Base-by-base conservation (phyloP, 1,140 invertebrate species). In the Homarus americanus region DNA sequence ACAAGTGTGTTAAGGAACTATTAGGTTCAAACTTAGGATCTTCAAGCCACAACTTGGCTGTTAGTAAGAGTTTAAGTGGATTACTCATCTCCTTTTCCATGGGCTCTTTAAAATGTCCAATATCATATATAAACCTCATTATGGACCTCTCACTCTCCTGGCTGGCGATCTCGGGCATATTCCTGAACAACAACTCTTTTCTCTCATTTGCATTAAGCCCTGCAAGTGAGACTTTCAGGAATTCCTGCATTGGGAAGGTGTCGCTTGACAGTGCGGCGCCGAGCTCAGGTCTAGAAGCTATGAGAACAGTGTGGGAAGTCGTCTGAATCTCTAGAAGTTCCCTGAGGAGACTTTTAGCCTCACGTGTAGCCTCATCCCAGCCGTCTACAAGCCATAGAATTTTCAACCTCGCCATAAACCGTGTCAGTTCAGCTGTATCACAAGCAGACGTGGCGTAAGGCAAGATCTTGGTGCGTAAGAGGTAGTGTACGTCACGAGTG, bases 351-450 rank as follows among this genome's bases (percentile, higher is more conserved):
- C 24, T 3, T 53, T 15, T 40, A 1, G 69, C 83, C 7, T 85
- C 83, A 2, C 1, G 34, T 1, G 66, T 75, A 0, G 83, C 83
- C 28, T 85, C 83, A 9, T 85, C 83, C 83, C 69, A 85, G n/a
- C 69, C 83, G 12, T 85, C 83, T 28, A 85, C 41, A 9, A 85
- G 41, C 83, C 83, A 85, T 1, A 85, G 69, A 3, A 85, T 24
- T n/a, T 32, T 85, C 36, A 49, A 28, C 24, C 44, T 34, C 17
- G 36, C 15, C 24, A 85, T n/a, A 40, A 85, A 20, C 32, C 40
- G 24, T 36, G n/a, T 73, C 41, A 85, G 66, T 9, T 41, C 17
- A 12, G 28, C 40, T 1, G 4, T 34, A n/a, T 75, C 69, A 75
- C 40, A 53, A 7, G 12, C 2, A 10, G 7, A 2, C 12, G 69